Evolutionary conservation across 35 echinoderm and acorn worm species (phyloP), one percentile per base, ranked within the genome.

Genomic region (Apostichopus japonicus): DNA sequence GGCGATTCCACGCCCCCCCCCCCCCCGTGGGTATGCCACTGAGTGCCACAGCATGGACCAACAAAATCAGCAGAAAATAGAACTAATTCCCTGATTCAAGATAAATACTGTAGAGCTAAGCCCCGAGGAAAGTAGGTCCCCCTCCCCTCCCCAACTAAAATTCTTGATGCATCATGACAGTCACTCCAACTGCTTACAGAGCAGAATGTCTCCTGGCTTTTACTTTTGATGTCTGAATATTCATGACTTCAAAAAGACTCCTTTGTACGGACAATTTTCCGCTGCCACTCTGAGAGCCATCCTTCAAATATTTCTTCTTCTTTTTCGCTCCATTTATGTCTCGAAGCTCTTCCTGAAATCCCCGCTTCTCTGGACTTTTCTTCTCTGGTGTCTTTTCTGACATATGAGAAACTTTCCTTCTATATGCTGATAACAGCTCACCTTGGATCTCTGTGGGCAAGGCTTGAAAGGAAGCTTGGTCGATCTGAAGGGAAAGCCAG

Each of bases 401-500:
- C n/a, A 15, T 23, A 55, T 58, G 53, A 21, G 81, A 55, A 22
- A 54, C 92, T 79, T 16, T 84, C 10, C 81, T 84, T 51, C 55
- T 61, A 70, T 98, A 98, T 15, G 96, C 94, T 13, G 90, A 24
- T 65, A 92, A 86, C 24, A 98, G 78, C 63, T 98, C 96, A 11
- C 93, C 80, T 79, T 98, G 94, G 16, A 98, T 82, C 19, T 98
- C 96, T 44, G 83, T 71, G 54, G 96, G 96, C 3, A 98, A 92
- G 2, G 96, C 96, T 24, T 98, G 94, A 11, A 98, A 54, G 79
- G 92, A 98, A 17, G 87, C 72, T 4, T 92, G 96, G 79, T 98
- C 96, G 88, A 98, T 93, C 96, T 98, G 33, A 44, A 44, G 33
- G 33, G 33, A 44, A 44, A 44, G 33, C 33, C 33, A 44, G 33